phyloP scores from a whole-genome alignment of 2,113 vertebrate genomes.

The Burhinus bistriatus region DNA sequence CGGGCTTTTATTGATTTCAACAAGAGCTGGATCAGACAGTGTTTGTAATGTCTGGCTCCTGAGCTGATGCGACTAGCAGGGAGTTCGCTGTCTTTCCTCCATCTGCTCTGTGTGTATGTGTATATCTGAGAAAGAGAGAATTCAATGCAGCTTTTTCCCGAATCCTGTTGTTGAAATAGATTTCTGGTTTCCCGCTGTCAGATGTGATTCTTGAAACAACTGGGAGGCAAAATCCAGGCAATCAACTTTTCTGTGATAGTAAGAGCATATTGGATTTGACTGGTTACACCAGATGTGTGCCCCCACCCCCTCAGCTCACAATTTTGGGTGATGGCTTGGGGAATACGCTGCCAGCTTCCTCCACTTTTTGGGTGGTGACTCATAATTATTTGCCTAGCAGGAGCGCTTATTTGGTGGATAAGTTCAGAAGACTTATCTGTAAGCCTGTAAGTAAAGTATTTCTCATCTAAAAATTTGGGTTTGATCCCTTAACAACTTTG shows the following conservation, averaged over 20 bases:
- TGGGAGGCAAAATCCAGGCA: neutral
- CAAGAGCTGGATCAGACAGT: neutral
- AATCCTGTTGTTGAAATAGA: neutral
- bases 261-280: neutral
- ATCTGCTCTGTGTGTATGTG: neutral
- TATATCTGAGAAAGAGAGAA: neutral
- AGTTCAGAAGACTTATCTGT: neutral
- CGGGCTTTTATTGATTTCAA: slow-evolving; percentile 13
- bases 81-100: neutral
- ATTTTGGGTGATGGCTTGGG: neutral
- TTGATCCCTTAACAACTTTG: neutral
- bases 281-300: neutral
- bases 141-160: neutral
- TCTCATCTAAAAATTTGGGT: neutral
- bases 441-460: neutral
- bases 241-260: neutral
- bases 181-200: neutral
- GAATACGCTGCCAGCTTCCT: neutral
- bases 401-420: neutral
- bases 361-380: neutral
- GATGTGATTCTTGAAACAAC: neutral
- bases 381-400: neutral
- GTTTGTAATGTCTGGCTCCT: neutral
- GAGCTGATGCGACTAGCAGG: slow-evolving; percentile 31
- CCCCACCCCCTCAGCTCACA: neutral